phyloP scores from a whole-genome alignment of 2,113 vertebrate genomes.

The Anarhynchus alexandrinus region DNA sequence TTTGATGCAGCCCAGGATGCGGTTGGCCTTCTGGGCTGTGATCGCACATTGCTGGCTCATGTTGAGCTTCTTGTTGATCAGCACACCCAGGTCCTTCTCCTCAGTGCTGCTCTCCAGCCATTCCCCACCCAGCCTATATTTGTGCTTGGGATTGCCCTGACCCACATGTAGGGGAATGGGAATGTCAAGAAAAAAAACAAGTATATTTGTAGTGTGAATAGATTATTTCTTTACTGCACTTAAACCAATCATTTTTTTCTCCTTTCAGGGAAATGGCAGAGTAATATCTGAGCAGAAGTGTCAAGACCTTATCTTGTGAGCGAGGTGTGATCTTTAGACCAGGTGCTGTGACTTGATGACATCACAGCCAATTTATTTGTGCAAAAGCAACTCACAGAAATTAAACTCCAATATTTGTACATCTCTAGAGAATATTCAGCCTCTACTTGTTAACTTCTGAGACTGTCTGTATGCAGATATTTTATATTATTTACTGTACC shows the following conservation, averaged over 20 bases:
- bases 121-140: no score
- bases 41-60: no score
- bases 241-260: background rate
- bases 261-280: background rate
- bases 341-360: background rate
- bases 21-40: no score
- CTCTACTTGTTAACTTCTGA: background rate
- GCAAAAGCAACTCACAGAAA: background rate
- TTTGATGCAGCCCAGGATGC: no score
- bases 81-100: no score
- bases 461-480: background rate
- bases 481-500: background rate
- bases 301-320: background rate
- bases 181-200: background rate
- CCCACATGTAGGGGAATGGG: no score
- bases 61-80: no score
- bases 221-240: background rate
- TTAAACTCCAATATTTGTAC: background rate
- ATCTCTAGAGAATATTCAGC: background rate
- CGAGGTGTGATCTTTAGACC: background rate
- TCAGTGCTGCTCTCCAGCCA: no score
- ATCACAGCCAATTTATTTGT: background rate
- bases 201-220: background rate
- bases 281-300: background rate
- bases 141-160: no score